These are phyloP conservation scores for Molossus molossus DNA, from an alignment of 2,797 vertebrate genomes.

Conservation along the genomic window DNA sequence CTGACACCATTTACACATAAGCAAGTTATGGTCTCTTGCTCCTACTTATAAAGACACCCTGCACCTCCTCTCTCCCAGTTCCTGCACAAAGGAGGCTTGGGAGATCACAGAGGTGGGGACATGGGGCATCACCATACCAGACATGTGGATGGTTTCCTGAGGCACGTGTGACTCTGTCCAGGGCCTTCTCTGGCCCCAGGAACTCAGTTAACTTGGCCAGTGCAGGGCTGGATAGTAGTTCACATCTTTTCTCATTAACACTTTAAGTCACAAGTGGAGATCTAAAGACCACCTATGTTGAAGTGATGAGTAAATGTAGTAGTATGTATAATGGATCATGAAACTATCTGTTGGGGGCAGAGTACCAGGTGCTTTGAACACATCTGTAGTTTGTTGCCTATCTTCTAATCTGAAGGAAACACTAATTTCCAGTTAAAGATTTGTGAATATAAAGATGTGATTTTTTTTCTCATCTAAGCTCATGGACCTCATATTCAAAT, in stretches of 20 bases:
- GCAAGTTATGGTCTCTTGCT: neutral
- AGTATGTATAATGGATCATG: neutral
- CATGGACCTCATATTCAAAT: neutral
- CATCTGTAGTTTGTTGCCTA: neutral
- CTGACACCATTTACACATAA: neutral
- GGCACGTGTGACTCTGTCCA: neutral
- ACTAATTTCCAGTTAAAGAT: constrained; percentile 17
- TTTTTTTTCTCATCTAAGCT: constrained; percentile 20
- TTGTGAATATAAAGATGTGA: neutral
- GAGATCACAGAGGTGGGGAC: neutral
- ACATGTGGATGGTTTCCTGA: neutral
- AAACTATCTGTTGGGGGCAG: rapidly evolving
- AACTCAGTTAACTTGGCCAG: neutral
- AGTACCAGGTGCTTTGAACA: neutral
- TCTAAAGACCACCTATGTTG: neutral
- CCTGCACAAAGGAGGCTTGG: neutral
- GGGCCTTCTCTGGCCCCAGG: neutral
- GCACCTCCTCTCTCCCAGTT: neutral
- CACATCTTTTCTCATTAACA: neutral
- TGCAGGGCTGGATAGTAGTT: neutral
- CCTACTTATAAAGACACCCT: neutral
- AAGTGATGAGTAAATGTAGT: neutral
- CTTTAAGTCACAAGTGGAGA: neutral
- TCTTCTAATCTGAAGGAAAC: neutral
- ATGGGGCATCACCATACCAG: neutral